These are phyloP conservation scores for Epizoanthus fatuus DNA, from an alignment of 92 coral and sea anemone genomes.

Conservation along the genomic window DNA sequence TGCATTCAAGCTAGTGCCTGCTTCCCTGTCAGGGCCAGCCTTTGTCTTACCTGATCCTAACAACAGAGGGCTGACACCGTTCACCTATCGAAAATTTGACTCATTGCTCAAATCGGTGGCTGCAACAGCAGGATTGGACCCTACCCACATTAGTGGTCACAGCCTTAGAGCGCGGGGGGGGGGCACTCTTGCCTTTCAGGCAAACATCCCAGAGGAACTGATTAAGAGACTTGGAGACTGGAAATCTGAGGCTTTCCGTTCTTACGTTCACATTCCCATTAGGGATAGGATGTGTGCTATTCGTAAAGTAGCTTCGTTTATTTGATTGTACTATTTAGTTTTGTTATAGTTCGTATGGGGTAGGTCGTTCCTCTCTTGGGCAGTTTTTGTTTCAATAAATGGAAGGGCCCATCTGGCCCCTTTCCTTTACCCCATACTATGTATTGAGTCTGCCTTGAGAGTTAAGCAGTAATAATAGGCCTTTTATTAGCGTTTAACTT, in stretches of 20 bases:
- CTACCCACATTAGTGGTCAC: conserved; percentile 40
- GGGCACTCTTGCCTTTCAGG: conserved; percentile 50
- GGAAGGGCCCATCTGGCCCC: not conserved
- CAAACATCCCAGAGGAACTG: conserved; percentile 41
- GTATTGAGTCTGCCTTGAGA: too few species aligned
- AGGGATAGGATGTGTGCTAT: conserved; percentile 46
- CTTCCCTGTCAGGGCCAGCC: conserved; percentile 1
- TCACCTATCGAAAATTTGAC: conserved; percentile 6
- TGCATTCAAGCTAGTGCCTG: not conserved
- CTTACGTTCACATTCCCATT: conserved; percentile 46
- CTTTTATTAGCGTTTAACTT: too few species aligned
- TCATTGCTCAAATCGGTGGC: conserved; percentile 14
- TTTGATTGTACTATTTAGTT: conserved; percentile 8
- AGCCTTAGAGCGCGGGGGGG: conserved; percentile 37
- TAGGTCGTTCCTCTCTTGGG: conserved; percentile 3
- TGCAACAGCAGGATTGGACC: conserved; percentile 10
- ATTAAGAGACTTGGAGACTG: conserved; percentile 57
- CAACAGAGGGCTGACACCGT: not conserved
- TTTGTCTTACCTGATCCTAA: not conserved
- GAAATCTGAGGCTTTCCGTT: conserved; percentile 43
- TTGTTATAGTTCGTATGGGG: too few species aligned
- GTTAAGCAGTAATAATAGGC: too few species aligned
- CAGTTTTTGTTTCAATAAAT: conserved; percentile 9
- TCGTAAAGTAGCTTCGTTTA: conserved; percentile 14
- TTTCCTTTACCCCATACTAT: too few species aligned